These are phyloP conservation scores for Tolypeutes matacus DNA, from an alignment of 2,797 vertebrate genomes.

Conservation along the genomic window DNA sequence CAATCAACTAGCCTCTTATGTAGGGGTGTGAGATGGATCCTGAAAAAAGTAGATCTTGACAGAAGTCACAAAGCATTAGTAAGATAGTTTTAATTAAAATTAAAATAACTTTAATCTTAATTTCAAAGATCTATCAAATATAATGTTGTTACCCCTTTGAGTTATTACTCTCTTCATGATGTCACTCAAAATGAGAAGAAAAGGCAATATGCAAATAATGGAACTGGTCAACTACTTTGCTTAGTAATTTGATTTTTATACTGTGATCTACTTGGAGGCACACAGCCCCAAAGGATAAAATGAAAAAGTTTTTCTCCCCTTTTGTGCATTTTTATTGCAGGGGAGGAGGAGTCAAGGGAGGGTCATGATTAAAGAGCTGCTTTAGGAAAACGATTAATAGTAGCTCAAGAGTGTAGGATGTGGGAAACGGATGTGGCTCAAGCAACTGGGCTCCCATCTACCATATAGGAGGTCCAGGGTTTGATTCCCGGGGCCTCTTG, in stretches of 20 bases:
- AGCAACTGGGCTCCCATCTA: no score
- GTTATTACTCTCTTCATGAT: not conserved
- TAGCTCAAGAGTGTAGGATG: not conserved
- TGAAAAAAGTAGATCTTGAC: not conserved
- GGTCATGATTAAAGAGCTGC: not conserved
- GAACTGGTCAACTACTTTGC: not conserved
- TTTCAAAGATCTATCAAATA: not conserved
- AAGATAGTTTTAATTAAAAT: not conserved
- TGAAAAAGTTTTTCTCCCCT: not conserved
- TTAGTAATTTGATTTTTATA: not conserved
- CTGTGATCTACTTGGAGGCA: not conserved
- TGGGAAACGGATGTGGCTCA: no score
- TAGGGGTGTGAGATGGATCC: not conserved
- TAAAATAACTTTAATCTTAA: not conserved
- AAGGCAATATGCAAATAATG: not conserved
- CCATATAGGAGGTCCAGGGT: no score
- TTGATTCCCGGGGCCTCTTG: no score
- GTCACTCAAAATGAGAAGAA: not conserved
- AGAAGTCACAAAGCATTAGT: not conserved
- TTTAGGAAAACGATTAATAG: not conserved
- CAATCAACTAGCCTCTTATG: not conserved
- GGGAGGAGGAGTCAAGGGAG: not conserved
- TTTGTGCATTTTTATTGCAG: not conserved
- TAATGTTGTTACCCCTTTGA: not conserved
- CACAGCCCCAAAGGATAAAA: not conserved